Percentiles rank a stretch among this genome's conserved stretches.
These are phyloP conservation scores for Alviniconcha marisindica DNA, from an alignment of 1,140 invertebrate species.

Conservation along the genomic window DNA sequence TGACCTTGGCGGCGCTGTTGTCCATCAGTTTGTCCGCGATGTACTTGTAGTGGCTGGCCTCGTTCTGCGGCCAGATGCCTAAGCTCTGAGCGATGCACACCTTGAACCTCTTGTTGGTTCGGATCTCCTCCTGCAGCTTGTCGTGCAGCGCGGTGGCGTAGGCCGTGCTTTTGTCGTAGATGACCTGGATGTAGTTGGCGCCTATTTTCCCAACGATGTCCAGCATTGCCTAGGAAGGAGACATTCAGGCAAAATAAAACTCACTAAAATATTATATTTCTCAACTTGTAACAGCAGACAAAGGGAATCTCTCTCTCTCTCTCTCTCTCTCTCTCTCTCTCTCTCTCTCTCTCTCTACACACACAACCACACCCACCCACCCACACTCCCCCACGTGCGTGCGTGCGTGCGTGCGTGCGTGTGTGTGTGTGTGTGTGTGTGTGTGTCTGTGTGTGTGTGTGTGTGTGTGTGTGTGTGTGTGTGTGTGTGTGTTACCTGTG, in stretches of 20 bases:
- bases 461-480: too few species aligned
- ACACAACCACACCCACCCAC: too few species aligned
- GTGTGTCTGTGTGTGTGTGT: too few species aligned
- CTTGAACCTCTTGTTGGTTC: not conserved
- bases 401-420: too few species aligned
- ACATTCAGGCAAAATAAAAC: too few species aligned
- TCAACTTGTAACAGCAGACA: too few species aligned
- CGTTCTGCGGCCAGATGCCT: not conserved
- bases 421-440: too few species aligned
- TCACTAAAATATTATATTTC: too few species aligned
- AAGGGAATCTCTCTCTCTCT: not conserved
- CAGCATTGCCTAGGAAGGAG: slow-evolving; percentile 79
- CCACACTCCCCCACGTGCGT: too few species aligned
- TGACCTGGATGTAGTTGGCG: slow-evolving; percentile 53
- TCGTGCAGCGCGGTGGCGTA: slow-evolving; percentile 32
- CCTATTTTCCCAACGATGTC: slow-evolving; percentile 43
- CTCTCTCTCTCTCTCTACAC: not conserved
- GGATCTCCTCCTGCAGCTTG: slow-evolving; percentile 33
- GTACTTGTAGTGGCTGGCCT: slow-evolving; percentile 8
- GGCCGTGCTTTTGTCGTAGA: slow-evolving; percentile 39
- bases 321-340: not conserved
- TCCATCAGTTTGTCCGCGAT: slow-evolving; percentile 32
- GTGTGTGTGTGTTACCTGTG: slow-evolving; percentile 78
- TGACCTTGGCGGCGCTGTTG: slow-evolving; percentile 22
- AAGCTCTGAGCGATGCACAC: slow-evolving; percentile 56